phyloP scores from a whole-genome alignment of 2,888 invertebrate species.

The Rhimphoctona megacephalus region DNA sequence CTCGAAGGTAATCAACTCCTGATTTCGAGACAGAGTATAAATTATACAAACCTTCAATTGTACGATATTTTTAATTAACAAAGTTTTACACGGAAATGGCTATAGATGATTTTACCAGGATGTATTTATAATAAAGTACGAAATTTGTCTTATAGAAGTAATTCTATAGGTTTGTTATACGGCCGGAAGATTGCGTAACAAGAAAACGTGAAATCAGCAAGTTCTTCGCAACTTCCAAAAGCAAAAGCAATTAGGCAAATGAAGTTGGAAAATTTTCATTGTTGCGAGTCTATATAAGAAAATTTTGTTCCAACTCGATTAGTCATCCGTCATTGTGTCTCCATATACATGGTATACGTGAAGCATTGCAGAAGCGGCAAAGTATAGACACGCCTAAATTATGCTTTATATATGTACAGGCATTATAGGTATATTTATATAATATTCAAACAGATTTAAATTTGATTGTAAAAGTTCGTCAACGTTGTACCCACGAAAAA shows the following conservation, averaged over 20 bases:
- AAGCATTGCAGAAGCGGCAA: background rate
- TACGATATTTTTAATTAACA: too few relatives aligned
- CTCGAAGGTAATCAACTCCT: too few relatives aligned
- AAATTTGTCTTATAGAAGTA: background rate
- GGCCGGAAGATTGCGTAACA: background rate
- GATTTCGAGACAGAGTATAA: background rate
- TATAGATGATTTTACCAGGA: background rate
- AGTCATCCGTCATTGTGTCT: slow-evolving; percentile 25
- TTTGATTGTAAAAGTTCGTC: slow-evolving; percentile 38
- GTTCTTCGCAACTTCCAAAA: slow-evolving; percentile 27
- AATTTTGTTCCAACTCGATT: slow-evolving; percentile 44
- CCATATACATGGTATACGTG: background rate
- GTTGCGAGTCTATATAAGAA: slow-evolving; percentile 22
- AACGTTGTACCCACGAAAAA: background rate
- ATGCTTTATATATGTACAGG: background rate
- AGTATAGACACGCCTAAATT: background rate
- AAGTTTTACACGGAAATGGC: background rate
- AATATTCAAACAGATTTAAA: background rate
- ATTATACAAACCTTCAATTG: background rate
- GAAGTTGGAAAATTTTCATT: slow-evolving; percentile 21
- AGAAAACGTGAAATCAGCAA: slow-evolving; percentile 46
- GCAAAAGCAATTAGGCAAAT: slow-evolving; percentile 62
- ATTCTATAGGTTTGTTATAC: slow-evolving; percentile 1
- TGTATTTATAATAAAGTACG: background rate
- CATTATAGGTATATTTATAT: background rate